phyloP scores from a whole-genome alignment of 2,888 invertebrate species.

The Oegoconia quadripuncta region DNA sequence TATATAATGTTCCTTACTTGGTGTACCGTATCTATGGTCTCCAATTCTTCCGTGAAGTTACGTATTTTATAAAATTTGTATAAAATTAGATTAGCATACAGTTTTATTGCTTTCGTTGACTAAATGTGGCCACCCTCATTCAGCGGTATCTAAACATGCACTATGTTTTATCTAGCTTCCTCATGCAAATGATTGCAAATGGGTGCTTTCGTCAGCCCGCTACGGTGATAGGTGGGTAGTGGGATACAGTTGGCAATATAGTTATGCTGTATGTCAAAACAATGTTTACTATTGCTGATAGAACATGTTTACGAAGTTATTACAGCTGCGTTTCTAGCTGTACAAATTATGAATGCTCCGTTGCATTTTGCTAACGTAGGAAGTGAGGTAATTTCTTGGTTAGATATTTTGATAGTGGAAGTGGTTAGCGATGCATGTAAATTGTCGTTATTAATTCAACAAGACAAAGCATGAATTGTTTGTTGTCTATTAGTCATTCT shows the following conservation, averaged over 20 bases:
- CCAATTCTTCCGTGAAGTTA: neutral
- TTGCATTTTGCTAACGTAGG: constrained; percentile 17
- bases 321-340: constrained; percentile 9
- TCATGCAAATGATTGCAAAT: constrained; percentile 68
- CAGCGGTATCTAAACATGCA: constrained; percentile 38
- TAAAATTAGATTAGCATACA: no score
- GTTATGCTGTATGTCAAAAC: constrained; percentile 6
- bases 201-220: constrained; percentile 46
- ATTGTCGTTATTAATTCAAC: constrained; percentile 1
- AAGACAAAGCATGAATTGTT: neutral
- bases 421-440: constrained; percentile 12
- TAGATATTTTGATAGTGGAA: constrained; percentile 19
- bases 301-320: constrained; percentile 2
- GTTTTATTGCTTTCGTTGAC: constrained; percentile 15
- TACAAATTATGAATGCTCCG: constrained; percentile 19
- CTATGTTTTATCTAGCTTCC: constrained; percentile 55
- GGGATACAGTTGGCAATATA: constrained; percentile 9
- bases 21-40: neutral
- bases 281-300: constrained; percentile 1
- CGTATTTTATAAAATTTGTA: no score
- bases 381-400: constrained; percentile 18
- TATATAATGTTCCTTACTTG: neutral
- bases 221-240: constrained; percentile 20
- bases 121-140: constrained; percentile 41
- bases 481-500: no score